Base-by-base conservation (phyloP, 2,888 invertebrate species). In the Hirtodrosophila histrioides region DNA sequence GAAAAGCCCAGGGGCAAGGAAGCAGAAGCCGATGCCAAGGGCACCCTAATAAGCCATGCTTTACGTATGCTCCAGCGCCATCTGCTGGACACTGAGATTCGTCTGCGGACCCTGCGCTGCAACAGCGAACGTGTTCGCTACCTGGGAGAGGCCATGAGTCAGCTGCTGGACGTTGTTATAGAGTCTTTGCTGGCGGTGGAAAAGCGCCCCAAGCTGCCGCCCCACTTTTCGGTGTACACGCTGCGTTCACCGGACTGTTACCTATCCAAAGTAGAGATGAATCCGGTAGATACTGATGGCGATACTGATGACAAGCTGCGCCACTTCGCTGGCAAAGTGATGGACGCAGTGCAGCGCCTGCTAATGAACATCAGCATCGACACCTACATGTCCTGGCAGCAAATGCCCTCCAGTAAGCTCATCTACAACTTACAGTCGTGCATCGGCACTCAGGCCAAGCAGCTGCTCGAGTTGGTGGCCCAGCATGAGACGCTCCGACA, bases 321-420 rank as follows among this genome's bases (percentile, higher is more conserved):
- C 5, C 0, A 23, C n/a, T 60, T 46, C 4, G 64, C 43, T 7
- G 10, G 4, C 2, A 61, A 63, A 0, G 5, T 87, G 0, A 11
- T 81, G 62, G 69, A 87, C 9, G 29, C 17, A 0, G 4, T 78
- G 11, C 64, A 87, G 33, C 44, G 69, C 6, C 4, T 85, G 8
- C n/a, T 81, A 24, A 39, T 46, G 7, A 36, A 40, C 0, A 23
- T 81, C 0, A 67, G 57, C 33, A 69, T 81, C 0, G 46, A 67
- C 3, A 49, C 53, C 0, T 81, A 44, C 4, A 66, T 81, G 79
- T 5, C 17, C n/a, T 87, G 88, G 81, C 37, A 53, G 24, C 72
- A 82, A 4, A 8, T 85, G n/a, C 29, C 58, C 1, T 63, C 86
- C 23, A 24, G 36, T 0, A n/a, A 29, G 5, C 3, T 41, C 4